A percentile compares a stretch with the other conserved stretches of the same genome.
phyloP scores from a whole-genome alignment of 2,113 vertebrate species.

The Mastomys natalensis region DNA sequence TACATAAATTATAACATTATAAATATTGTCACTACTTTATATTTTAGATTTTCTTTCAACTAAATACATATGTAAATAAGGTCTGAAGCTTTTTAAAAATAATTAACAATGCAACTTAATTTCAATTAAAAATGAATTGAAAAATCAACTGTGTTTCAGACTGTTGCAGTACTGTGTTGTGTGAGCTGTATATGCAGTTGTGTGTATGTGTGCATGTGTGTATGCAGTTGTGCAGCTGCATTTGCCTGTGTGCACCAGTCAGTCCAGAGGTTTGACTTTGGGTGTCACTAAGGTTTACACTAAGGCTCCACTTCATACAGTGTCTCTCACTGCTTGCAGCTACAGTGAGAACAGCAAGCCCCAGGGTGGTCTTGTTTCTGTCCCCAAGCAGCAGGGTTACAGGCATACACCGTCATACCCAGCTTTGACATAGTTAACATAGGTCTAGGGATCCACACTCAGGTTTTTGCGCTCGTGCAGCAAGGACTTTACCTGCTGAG shows the following conservation, averaged over 20 bases:
- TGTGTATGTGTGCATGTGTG: not conserved
- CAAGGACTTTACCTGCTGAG: not conserved
- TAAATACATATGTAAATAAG: not conserved
- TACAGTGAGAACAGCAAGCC: not conserved
- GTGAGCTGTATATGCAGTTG: not conserved
- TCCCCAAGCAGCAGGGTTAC: not conserved
- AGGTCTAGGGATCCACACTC: not conserved
- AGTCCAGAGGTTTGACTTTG: not conserved
- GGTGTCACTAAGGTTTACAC: not conserved
- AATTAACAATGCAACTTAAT: slow-evolving; percentile 28
- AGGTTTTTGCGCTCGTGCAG: too few species aligned
- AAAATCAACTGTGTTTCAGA: slow-evolving; percentile 48
- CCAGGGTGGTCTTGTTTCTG: not conserved
- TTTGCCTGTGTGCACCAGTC: not conserved
- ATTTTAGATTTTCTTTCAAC: slow-evolving; percentile 25
- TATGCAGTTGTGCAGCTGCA: not conserved
- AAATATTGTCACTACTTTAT: slow-evolving; percentile 17
- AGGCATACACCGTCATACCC: not conserved
- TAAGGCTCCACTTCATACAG: not conserved
- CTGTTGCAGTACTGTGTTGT: not conserved
- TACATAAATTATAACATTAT: slow-evolving; percentile 11
- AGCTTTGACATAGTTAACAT: too few species aligned
- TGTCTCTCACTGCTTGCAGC: not conserved
- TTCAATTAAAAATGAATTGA: slow-evolving; percentile 1
- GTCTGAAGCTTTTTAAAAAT: not conserved